phyloP scores from a whole-genome alignment of 2,113 vertebrate genomes.

The Sinocyclocheilus maitianheensis region DNA sequence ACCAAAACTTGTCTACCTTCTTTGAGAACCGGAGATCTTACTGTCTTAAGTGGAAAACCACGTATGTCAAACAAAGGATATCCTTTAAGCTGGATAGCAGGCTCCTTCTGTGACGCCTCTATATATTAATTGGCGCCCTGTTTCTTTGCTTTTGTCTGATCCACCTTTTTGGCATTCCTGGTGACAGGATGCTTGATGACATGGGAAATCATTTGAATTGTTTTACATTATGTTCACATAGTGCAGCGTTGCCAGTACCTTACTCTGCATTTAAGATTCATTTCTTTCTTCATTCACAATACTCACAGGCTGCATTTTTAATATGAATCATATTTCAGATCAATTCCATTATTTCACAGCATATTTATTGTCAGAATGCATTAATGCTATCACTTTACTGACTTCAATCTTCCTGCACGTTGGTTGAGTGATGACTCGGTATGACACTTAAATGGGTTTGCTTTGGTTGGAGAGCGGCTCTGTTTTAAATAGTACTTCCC shows the following conservation, averaged over 20 bases:
- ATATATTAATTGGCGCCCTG: constrained; percentile 69
- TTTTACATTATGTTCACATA: constrained; percentile 47
- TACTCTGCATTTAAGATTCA: constrained; percentile 24
- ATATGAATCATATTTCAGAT: background rate
- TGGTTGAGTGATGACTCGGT: constrained; percentile 25
- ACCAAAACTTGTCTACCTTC: constrained; percentile 33
- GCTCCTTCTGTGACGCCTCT: constrained; percentile 56
- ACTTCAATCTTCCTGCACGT: constrained; percentile 30
- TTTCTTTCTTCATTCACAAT: background rate
- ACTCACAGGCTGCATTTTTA: too few species aligned
- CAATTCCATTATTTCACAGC: background rate
- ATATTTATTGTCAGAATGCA: constrained; percentile 15
- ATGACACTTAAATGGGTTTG: constrained; percentile 42
- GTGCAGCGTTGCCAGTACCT: constrained; percentile 34
- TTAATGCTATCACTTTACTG: background rate
- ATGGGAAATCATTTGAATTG: constrained; percentile 48
- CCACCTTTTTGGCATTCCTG: constrained; percentile 53
- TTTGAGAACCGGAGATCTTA: constrained; percentile 51
- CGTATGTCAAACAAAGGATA: constrained; percentile 76
- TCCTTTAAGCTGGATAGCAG: constrained; percentile 68
- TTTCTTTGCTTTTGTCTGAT: constrained; percentile 49
- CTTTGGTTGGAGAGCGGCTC: constrained; percentile 42
- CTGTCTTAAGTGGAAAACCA: constrained; percentile 66
- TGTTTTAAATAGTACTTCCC: constrained; percentile 48
- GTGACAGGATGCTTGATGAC: constrained; percentile 69